A percentile compares a stretch with the other conserved stretches of the same genome.
These are phyloP conservation scores for Caenorhabditis sulstoni DNA, from an alignment of 2,888 invertebrate genomes.

Conservation along the genomic window DNA sequence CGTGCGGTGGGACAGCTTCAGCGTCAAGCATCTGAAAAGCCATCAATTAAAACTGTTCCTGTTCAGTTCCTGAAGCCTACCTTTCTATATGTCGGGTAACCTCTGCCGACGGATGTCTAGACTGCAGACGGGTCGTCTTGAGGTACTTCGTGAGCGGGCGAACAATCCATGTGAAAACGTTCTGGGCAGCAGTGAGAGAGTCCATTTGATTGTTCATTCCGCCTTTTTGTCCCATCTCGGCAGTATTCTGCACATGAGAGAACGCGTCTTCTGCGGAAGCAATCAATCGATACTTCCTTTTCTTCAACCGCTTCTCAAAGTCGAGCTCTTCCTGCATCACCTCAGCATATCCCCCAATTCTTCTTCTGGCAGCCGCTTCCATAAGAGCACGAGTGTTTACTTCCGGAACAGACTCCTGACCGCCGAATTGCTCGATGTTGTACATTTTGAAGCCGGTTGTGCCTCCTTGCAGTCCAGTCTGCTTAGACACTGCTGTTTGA, in stretches of 20 bases:
- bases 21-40: constrained; percentile 87
- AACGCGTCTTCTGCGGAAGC: constrained; percentile 98
- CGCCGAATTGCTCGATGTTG: constrained; percentile 88
- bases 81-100: constrained; percentile 68
- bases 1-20: constrained; percentile 94
- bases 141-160: constrained; percentile 96
- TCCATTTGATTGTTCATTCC: constrained; percentile 89
- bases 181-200: constrained; percentile 95
- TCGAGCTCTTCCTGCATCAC: constrained; percentile 95
- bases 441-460: constrained; percentile 90
- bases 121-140: constrained; percentile 94
- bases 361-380: constrained; percentile 88
- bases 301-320: constrained; percentile 75
- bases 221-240: constrained; percentile 26
- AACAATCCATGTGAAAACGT: constrained; percentile 97
- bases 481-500: constrained; percentile 54
- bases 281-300: constrained; percentile 87
- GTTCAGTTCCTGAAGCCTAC: constrained; percentile 24
- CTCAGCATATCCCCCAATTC: constrained; percentile 93
- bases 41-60: background rate
- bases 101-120: constrained; percentile 92
- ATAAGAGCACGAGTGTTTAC: constrained; percentile 86
- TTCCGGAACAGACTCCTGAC: constrained; percentile 71
- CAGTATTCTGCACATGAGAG: constrained; percentile 87
- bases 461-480: constrained; percentile 56